phyloP scores from a whole-genome alignment of 2,113 vertebrate genomes.

The Oreocharis arfaki region DNA sequence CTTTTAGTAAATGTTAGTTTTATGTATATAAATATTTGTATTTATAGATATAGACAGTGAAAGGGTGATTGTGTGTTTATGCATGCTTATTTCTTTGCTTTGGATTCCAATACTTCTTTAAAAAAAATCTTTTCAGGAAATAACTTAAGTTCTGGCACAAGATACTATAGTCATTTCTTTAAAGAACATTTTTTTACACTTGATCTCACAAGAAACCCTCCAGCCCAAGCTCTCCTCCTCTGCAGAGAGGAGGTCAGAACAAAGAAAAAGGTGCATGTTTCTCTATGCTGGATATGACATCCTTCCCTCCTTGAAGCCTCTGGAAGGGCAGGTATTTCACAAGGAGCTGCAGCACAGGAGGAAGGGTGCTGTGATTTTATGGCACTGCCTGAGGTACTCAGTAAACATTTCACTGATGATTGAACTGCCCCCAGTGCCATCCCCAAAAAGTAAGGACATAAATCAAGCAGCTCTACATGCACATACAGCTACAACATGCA shows the following conservation, averaged over 20 bases:
- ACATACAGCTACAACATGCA: slow-evolving; percentile 64
- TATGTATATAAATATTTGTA: slow-evolving; percentile 45
- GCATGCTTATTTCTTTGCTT: slow-evolving; percentile 42
- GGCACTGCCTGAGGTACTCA: slow-evolving; percentile 11
- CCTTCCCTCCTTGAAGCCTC: slow-evolving; percentile 44
- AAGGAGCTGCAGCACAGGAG: slow-evolving; percentile 23
- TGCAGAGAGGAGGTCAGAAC: slow-evolving; percentile 31
- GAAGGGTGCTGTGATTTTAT: slow-evolving; percentile 9
- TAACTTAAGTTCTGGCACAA: slow-evolving; percentile 40
- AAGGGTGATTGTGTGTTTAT: slow-evolving; percentile 52
- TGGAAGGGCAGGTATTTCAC: slow-evolving; percentile 20
- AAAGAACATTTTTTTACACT: slow-evolving; percentile 11
- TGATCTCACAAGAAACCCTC: not conserved
- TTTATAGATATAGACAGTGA: slow-evolving; percentile 50
- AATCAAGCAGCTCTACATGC: slow-evolving; percentile 63
- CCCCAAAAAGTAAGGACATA: not conserved
- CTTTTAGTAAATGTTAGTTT: slow-evolving; percentile 12
- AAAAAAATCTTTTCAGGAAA: slow-evolving; percentile 30
- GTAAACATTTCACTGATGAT: not conserved
- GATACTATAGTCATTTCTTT: not conserved
- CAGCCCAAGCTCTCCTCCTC: not conserved
- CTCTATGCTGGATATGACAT: not conserved
- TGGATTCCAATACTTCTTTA: slow-evolving; percentile 21
- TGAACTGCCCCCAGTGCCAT: slow-evolving; percentile 22
- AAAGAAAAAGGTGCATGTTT: slow-evolving; percentile 17